Conservation (phyloP, 2,888 invertebrate species). For the Ophioninae sp. region DNA sequence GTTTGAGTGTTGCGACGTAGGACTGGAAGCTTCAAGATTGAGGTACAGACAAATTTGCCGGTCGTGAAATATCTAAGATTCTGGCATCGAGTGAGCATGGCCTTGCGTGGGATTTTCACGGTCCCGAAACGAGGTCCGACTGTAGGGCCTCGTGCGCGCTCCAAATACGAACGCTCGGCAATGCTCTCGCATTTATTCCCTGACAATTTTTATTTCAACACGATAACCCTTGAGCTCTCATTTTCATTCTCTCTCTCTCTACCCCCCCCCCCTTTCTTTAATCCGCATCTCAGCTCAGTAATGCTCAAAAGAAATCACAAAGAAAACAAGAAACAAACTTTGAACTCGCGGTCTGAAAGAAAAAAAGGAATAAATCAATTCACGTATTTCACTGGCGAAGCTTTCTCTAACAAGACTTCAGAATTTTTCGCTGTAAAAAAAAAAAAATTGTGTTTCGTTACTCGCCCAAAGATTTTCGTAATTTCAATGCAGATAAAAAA, state of each 20-base stretch:
- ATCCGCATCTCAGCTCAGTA: background rate
- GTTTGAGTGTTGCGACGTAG: background rate
- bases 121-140: background rate
- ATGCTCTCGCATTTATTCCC: conserved; percentile 36
- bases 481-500: background rate
- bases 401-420: background rate
- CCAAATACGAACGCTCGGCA: conserved; percentile 16
- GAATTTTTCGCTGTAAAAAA: background rate
- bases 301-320: conserved; percentile 10
- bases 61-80: background rate
- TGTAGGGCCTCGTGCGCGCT: conserved; percentile 1
- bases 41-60: background rate
- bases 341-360: background rate
- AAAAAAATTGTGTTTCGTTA: background rate
- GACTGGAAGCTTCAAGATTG: background rate
- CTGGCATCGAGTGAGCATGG: background rate
- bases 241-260: background rate
- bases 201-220: conserved; percentile 52
- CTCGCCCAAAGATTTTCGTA: background rate
- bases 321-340: background rate
- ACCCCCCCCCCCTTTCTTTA: background rate
- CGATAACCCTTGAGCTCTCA: conserved; percentile 46
- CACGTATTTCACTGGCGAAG: background rate
- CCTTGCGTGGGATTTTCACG: background rate
- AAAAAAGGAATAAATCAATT: background rate